Evolutionary conservation across 1,140 invertebrate species (phyloP).

Genomic region (Harpegnathos saltator): DNA sequence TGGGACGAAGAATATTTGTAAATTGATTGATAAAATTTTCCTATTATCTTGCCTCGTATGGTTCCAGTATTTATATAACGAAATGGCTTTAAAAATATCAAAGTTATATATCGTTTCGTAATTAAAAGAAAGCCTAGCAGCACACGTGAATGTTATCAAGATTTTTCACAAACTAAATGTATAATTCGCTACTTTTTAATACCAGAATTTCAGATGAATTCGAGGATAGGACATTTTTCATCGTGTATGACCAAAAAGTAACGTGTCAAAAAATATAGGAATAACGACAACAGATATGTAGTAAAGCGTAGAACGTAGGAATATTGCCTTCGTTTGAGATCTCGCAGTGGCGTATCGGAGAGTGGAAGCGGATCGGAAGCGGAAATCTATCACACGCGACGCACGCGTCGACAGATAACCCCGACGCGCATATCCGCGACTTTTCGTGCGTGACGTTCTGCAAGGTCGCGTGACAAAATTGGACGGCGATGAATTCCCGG

Average conservation of each 20-base stretch:
- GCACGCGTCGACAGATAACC: conserved; percentile 28
- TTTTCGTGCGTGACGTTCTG: conserved; percentile 49
- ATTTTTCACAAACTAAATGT: conserved; percentile 15
- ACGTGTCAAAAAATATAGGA: too few relatives aligned
- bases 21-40: neutral
- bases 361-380: conserved; percentile 12
- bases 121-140: too few relatives aligned
- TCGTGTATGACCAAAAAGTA: too few relatives aligned
- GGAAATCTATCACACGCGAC: conserved; percentile 31
- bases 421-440: conserved; percentile 46
- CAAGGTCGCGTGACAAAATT: conserved; percentile 57
- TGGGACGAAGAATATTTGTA: conserved; percentile 17
- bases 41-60: neutral
- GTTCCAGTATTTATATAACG: neutral
- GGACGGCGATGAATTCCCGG: conserved; percentile 52
- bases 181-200: neutral
- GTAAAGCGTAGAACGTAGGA: neutral
- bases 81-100: too few relatives aligned
- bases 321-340: conserved; percentile 11
- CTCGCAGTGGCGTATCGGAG: conserved; percentile 3
- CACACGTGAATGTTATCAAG: neutral
- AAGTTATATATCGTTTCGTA: too few relatives aligned
- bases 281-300: neutral
- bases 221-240: neutral
- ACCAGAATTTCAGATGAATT: neutral